These are phyloP conservation scores for Haplochromis burtoni DNA, from an alignment of 2,113 vertebrate genomes.

Conservation along the genomic window DNA sequence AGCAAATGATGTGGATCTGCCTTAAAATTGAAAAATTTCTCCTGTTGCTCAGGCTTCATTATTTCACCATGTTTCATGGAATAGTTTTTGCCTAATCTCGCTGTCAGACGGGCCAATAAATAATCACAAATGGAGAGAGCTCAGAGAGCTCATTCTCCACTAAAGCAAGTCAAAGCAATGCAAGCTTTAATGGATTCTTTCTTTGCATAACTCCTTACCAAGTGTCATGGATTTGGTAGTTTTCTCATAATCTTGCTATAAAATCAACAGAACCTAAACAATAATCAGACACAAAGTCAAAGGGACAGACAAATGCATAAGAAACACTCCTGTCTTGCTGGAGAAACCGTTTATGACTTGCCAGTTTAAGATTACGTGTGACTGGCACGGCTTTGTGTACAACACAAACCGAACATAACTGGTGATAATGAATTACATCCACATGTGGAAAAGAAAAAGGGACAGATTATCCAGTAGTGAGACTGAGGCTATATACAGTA, in stretches of 20 bases:
- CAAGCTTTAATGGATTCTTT: background rate
- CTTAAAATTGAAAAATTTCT: background rate
- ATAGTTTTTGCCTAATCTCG: background rate
- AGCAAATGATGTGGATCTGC: background rate
- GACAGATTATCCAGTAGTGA: background rate
- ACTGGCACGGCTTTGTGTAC: background rate
- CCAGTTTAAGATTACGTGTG: background rate
- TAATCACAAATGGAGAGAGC: background rate
- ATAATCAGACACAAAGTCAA: background rate
- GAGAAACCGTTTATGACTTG: background rate
- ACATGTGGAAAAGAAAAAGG: background rate
- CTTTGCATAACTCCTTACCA: background rate
- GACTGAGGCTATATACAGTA: background rate
- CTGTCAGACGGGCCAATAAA: background rate
- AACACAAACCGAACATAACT: background rate
- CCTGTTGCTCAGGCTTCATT: background rate
- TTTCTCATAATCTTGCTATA: background rate
- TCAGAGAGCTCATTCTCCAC: background rate
- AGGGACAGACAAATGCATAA: background rate
- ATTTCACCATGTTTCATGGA: background rate
- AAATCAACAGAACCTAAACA: background rate
- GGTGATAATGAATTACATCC: background rate
- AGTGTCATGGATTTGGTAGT: background rate
- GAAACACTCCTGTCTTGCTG: background rate
- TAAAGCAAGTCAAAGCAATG: background rate